Conservation (phyloP, 1,140 invertebrate genomes). For the Drosophila albomicans region DNA sequence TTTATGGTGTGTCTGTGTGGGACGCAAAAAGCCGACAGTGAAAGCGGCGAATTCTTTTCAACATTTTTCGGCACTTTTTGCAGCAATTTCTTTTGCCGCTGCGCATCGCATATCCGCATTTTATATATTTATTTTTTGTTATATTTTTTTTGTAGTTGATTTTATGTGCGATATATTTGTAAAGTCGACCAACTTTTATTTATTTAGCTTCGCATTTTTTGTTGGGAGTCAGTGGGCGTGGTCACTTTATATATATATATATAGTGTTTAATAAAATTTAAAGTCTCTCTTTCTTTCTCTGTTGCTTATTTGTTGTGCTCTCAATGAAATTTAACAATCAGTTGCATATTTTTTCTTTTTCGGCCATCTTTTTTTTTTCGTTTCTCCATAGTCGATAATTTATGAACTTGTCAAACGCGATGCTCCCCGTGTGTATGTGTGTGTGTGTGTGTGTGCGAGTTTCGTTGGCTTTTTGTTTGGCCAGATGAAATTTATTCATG, state of each 20-base stretch:
- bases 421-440: constrained; percentile 5
- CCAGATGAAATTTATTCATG: constrained; percentile 54
- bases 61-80: constrained; percentile 14
- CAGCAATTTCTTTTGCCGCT: constrained; percentile 1
- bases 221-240: neutral
- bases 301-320: constrained; percentile 14
- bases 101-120: too few relatives aligned
- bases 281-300: constrained; percentile 13
- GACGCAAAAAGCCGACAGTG: constrained; percentile 4
- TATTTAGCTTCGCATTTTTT: neutral
- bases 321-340: constrained; percentile 55
- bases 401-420: constrained; percentile 56
- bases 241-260: constrained; percentile 10
- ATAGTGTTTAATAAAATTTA: constrained; percentile 35
- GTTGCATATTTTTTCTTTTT: constrained; percentile 19
- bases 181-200: constrained; percentile 12
- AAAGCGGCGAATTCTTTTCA: constrained; percentile 10
- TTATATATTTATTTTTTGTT: too few relatives aligned
- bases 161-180: constrained; percentile 22
- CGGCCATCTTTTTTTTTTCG: too few relatives aligned
- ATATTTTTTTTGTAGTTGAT: constrained; percentile 11
- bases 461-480: constrained; percentile 35
- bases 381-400: constrained; percentile 49
- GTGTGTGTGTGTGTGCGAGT: constrained; percentile 10
- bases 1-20: neutral